Evolutionary conservation across 1,140 invertebrate genomes (phyloP), one percentile per base, ranked within the genome.

Genomic region (Akabosia matsudoensis): DNA sequence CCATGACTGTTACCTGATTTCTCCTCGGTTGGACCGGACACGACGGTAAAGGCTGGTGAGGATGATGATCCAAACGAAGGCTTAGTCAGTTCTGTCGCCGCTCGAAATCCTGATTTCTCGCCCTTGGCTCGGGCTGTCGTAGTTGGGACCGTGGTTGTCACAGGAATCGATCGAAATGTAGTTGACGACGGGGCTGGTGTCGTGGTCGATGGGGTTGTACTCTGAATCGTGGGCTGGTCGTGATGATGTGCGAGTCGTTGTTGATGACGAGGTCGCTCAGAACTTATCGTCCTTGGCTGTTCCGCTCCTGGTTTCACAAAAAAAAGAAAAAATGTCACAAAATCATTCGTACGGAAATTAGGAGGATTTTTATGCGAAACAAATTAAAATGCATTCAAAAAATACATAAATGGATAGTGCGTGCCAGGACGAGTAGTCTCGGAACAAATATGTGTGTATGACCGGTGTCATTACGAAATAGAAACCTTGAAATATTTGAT

Each of bases 261-360:
- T 31, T 67, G 70, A 10, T 64, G 74, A 4, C 52, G 74, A 22
- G 31, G 45, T 34, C 70, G 4, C 33, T 34, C 33, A 22, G 30
- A 70, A 76, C 75, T 76, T 72, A 64, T 76, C 52, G 75, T 31
- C 75, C 75, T 76, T 76, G 75, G 70, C 52, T 52, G 70, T 73
- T 76, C 75, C 75, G 75, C 75, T 56, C 70, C 75, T 76, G 75
- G 37, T n/a, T 72, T 76, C 64, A 51, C 31, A 56, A 13, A 61
- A 61, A 61, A 61, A 61, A 61, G 37, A 10, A 45, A 45, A 45
- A 45, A 45, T 45, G 37, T 45, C 7, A 10, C 7, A 10, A 54
- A 74, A 54, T 52, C 54, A 52, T 45, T 52, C 37, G 54, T 45
- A 33, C 71, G 52, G n/a, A 73, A 33, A 18, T 14, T 51, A 51